Conservation (phyloP, 2,888 invertebrate genomes). For the Synergus gifuensis region DNA sequence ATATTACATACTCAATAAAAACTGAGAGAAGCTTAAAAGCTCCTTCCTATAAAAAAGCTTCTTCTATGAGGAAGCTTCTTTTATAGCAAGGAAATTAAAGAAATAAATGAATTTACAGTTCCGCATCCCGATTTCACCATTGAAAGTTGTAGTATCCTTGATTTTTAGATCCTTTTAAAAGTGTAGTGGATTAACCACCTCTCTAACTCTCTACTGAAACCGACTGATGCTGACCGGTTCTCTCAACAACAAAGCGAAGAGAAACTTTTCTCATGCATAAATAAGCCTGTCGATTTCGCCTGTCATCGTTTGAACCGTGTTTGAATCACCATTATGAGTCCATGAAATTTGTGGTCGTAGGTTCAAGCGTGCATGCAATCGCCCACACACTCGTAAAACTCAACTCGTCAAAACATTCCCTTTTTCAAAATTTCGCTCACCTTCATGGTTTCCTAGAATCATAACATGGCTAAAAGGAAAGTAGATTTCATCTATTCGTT, state of each 20-base stretch:
- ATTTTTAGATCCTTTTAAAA: not conserved
- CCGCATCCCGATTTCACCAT: not conserved
- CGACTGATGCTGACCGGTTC: not conserved
- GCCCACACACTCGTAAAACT: conserved; percentile 7
- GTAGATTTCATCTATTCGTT: not conserved
- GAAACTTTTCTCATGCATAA: conserved; percentile 7
- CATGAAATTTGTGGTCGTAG: conserved; percentile 4
- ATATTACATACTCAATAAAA: no score
- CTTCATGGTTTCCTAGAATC: conserved; percentile 2
- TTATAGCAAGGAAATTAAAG: no score
- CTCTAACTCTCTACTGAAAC: no score
- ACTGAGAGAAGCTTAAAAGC: no score
- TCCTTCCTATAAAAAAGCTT: no score
- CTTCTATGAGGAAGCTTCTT: no score
- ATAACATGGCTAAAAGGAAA: not conserved
- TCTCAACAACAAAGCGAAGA: conserved; percentile 3
- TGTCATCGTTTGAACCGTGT: conserved; percentile 2
- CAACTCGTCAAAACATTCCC: not conserved
- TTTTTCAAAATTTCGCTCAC: not conserved
- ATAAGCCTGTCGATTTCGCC: conserved; percentile 7
- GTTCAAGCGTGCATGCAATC: not conserved
- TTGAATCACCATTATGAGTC: not conserved
- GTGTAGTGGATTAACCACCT: not conserved
- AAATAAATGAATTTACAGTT: not conserved
- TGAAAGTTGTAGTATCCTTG: not conserved